These are phyloP conservation scores for Dendrocincla fuliginosa DNA, from an alignment of 2,797 vertebrate species.

Conservation along the genomic window DNA sequence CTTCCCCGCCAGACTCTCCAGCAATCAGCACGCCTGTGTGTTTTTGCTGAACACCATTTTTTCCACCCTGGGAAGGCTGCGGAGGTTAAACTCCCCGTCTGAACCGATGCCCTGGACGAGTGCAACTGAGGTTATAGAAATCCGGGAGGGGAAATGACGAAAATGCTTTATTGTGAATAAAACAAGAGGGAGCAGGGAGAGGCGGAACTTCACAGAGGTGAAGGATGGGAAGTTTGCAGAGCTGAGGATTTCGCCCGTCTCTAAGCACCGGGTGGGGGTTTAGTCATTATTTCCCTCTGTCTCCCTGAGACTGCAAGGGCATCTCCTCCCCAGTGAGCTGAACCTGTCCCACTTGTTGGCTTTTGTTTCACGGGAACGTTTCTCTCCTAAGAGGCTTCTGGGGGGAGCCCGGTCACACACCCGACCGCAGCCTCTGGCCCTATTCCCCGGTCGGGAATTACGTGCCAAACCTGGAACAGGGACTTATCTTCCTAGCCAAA, in stretches of 20 bases:
- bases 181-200: constrained; percentile 48
- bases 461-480: constrained; percentile 4
- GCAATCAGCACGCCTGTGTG: background rate
- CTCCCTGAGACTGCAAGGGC: background rate
- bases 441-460: background rate
- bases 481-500: background rate
- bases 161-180: constrained; percentile 40
- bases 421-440: background rate
- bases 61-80: constrained; percentile 16
- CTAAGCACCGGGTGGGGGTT: background rate
- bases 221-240: constrained; percentile 9
- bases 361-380: background rate
- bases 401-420: background rate
- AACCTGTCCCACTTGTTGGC: background rate
- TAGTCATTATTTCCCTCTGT: background rate
- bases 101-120: constrained; percentile 34
- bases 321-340: background rate
- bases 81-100: constrained; percentile 28
- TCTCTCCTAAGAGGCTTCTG: background rate
- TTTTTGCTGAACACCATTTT: constrained; percentile 16
- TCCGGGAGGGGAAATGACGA: constrained; percentile 52
- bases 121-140: constrained; percentile 60
- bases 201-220: constrained; percentile 21
- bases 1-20: background rate
- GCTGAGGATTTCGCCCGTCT: background rate